A percentile compares a stretch with the other conserved stretches of the same genome.
Conservation (phyloP, 2,113 vertebrate genomes). For the Tor tambroides region DNA sequence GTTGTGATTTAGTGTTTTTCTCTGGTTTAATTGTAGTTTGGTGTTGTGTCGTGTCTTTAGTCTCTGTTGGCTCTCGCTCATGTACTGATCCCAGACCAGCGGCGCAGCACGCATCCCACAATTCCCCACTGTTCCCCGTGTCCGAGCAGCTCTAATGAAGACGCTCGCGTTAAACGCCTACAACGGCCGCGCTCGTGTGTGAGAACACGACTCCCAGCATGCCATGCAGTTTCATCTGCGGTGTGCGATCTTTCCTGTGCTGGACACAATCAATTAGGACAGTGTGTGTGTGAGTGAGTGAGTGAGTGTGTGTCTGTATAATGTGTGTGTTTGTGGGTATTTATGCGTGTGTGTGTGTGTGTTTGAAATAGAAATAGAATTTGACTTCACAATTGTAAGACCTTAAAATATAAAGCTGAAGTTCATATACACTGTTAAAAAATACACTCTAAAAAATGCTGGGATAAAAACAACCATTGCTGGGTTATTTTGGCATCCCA, state of each 20-base stretch:
- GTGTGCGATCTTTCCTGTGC: background rate
- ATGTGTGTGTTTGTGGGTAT: background rate
- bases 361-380: too few species aligned
- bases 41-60: constrained; percentile 27
- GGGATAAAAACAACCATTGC: too few species aligned
- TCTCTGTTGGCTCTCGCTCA: constrained; percentile 69
- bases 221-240: background rate
- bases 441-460: too few species aligned
- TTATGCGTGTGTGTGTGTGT: background rate
- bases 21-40: background rate
- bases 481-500: too few species aligned
- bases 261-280: background rate
- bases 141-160: constrained; percentile 66
- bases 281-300: background rate
- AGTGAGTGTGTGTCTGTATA: too few species aligned
- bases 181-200: background rate
- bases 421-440: too few species aligned
- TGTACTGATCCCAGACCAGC: constrained; percentile 3
- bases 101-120: constrained; percentile 24
- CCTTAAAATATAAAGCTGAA: background rate
- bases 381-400: background rate
- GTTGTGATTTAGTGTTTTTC: background rate
- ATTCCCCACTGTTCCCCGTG: constrained; percentile 39
- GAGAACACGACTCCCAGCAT: background rate
- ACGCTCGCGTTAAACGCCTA: background rate